These are phyloP conservation scores for Acanthococcus lagerstroemiae DNA, from an alignment of 2,888 invertebrate genomes.

Conservation along the genomic window DNA sequence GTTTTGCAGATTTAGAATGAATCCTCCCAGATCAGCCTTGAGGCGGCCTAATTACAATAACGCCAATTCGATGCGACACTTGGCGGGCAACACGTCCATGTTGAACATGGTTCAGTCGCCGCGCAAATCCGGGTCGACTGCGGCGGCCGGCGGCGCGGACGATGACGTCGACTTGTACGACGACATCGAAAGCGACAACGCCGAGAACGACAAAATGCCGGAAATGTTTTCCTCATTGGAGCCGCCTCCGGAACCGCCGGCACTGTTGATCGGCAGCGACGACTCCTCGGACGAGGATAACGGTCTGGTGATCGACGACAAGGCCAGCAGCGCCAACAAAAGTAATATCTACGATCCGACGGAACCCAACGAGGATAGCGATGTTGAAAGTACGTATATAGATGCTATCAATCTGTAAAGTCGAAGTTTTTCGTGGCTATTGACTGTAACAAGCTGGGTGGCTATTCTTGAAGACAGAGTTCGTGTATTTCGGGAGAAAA, in stretches of 20 bases:
- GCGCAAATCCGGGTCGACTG: not conserved
- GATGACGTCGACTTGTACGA: conserved; percentile 22
- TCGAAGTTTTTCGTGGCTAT: no score
- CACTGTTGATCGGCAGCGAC: conserved; percentile 33
- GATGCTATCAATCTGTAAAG: no score
- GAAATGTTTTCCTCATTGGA: conserved; percentile 39
- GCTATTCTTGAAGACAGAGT: no score
- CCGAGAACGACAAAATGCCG: conserved; percentile 15
- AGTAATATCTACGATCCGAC: conserved; percentile 47
- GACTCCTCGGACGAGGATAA: conserved; percentile 11
- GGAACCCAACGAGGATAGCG: conserved; percentile 45
- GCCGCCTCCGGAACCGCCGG: conserved; percentile 45
- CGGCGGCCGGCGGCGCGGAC: not conserved
- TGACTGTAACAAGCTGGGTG: no score
- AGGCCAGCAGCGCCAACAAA: conserved; percentile 38
- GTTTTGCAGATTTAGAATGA: conserved; percentile 12
- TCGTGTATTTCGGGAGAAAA: no score
- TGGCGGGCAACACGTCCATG: not conserved
- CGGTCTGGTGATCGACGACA: conserved; percentile 50
- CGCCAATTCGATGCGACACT: not conserved
- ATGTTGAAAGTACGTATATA: conserved; percentile 27
- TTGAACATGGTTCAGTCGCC: conserved; percentile 1
- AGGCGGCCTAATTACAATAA: conserved; percentile 1
- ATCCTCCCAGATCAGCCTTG: conserved; percentile 3
- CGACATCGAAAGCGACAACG: conserved; percentile 16